These are phyloP conservation scores for Psettodes erumei DNA, from an alignment of 2,113 vertebrate species.

Conservation along the genomic window DNA sequence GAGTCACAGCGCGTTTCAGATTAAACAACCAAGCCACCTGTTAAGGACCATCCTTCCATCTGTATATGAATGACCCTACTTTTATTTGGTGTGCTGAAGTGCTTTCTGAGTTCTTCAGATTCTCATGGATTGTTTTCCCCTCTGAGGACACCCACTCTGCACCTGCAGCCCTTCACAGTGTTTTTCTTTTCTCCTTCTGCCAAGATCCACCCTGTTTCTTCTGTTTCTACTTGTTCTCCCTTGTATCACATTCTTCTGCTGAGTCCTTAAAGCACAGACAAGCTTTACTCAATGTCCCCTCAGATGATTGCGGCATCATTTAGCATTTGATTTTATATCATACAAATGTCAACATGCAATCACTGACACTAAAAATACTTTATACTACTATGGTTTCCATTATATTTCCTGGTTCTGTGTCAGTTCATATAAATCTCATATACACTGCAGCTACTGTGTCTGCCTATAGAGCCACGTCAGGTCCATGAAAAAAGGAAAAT, in stretches of 20 bases:
- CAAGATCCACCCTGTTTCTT: slow-evolving; percentile 44
- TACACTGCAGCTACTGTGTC: background rate
- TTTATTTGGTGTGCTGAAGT: background rate
- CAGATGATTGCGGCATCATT: background rate
- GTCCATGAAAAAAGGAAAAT: background rate
- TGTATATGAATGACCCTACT: background rate
- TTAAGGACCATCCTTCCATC: background rate
- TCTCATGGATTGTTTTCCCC: slow-evolving; percentile 4
- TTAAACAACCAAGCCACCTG: background rate
- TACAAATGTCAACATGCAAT: background rate
- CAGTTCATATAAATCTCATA: background rate
- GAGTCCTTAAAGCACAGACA: slow-evolving; percentile 16
- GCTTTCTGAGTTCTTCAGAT: background rate
- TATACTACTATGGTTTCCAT: no score
- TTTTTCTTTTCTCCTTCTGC: slow-evolving; percentile 24
- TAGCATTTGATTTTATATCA: background rate
- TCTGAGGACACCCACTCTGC: slow-evolving; percentile 21
- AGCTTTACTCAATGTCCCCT: background rate
- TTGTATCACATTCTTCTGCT: slow-evolving; percentile 25
- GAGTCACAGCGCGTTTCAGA: no score
- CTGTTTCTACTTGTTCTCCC: slow-evolving; percentile 22
- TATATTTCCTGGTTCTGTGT: background rate
- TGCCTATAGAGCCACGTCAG: background rate
- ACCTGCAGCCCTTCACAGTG: slow-evolving; percentile 31
- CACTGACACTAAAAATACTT: background rate